phyloP scores from a whole-genome alignment of 1,140 invertebrate genomes.

The Diplogasteroides magnus region DNA sequence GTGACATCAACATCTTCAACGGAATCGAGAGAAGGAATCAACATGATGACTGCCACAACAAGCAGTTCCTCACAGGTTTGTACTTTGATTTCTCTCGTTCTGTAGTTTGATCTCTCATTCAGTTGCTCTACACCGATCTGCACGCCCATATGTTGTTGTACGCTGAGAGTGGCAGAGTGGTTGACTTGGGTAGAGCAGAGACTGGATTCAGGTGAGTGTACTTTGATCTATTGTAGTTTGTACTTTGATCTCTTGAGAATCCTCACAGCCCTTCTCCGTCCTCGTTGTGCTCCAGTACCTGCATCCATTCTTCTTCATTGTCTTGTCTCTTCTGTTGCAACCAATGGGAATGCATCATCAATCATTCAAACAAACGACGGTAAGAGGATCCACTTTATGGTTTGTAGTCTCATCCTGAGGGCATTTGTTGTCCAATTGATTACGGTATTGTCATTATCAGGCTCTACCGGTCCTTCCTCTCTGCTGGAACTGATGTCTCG shows the following conservation, averaged over 20 bases:
- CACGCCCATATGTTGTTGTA: slow-evolving; percentile 54
- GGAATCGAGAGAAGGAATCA: no score
- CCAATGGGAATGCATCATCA: no score
- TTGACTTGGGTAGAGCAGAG: slow-evolving; percentile 49
- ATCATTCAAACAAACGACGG: not conserved
- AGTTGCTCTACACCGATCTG: slow-evolving; percentile 45
- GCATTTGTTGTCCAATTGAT: no score
- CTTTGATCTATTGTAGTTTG: not conserved
- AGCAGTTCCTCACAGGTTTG: no score
- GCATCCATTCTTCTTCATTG: slow-evolving; percentile 28
- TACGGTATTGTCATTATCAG: no score
- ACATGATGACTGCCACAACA: no score
- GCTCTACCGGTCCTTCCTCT: slow-evolving; percentile 20
- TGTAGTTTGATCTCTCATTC: not conserved
- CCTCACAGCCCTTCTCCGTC: not conserved
- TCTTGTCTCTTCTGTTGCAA: slow-evolving; percentile 46
- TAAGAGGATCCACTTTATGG: not conserved
- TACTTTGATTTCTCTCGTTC: no score
- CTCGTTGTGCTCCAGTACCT: not conserved
- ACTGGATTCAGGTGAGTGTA: slow-evolving; percentile 35
- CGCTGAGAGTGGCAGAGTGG: slow-evolving; percentile 47
- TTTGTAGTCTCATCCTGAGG: not conserved
- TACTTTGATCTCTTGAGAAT: not conserved
- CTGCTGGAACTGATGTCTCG: slow-evolving; percentile 41
- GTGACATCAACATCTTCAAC: no score